These are phyloP conservation scores for Crenichthys baileyi DNA, from an alignment of 2,797 vertebrate species.

Conservation along the genomic window DNA sequence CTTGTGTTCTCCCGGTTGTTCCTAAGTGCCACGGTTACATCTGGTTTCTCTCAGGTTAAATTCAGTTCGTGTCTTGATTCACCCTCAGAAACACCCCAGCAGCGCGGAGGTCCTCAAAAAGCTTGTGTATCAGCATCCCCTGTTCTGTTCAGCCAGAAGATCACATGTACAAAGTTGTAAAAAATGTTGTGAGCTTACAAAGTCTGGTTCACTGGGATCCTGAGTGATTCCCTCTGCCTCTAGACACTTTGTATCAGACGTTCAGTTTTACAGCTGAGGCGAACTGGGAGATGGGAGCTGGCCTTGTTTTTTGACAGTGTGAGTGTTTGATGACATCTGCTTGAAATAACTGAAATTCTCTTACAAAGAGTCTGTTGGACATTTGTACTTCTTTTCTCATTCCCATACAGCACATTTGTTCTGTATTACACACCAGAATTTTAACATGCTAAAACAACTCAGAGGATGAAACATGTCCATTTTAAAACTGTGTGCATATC, in stretches of 20 bases:
- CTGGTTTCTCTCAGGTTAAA: slow-evolving; percentile 72
- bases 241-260: slow-evolving; percentile 24
- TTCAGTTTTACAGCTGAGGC: slow-evolving; percentile 8
- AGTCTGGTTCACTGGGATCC: slow-evolving; percentile 38
- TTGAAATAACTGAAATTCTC: slow-evolving; percentile 34
- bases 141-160: slow-evolving; percentile 30
- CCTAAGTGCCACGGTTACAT: slow-evolving; percentile 64
- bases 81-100: slow-evolving; percentile 43
- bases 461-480: slow-evolving; percentile 13
- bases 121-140: slow-evolving; percentile 38
- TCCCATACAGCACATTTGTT: slow-evolving; percentile 4
- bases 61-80: slow-evolving; percentile 66
- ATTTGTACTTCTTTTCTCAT: background rate
- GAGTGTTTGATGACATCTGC: slow-evolving; percentile 17
- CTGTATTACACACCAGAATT: slow-evolving; percentile 8
- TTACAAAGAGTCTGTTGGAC: background rate
- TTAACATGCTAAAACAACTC: background rate
- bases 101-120: slow-evolving; percentile 35
- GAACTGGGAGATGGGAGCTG: slow-evolving; percentile 15
- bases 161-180: slow-evolving; percentile 31
- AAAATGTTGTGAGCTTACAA: slow-evolving; percentile 27
- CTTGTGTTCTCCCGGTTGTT: slow-evolving; percentile 62
- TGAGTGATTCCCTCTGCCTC: slow-evolving; percentile 22
- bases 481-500: background rate
- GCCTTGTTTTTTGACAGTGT: slow-evolving; percentile 20